Percentiles rank a stretch among this genome's conserved stretches.
phyloP scores from a whole-genome alignment of 2,888 invertebrate genomes.

The Philereme vetulata region DNA sequence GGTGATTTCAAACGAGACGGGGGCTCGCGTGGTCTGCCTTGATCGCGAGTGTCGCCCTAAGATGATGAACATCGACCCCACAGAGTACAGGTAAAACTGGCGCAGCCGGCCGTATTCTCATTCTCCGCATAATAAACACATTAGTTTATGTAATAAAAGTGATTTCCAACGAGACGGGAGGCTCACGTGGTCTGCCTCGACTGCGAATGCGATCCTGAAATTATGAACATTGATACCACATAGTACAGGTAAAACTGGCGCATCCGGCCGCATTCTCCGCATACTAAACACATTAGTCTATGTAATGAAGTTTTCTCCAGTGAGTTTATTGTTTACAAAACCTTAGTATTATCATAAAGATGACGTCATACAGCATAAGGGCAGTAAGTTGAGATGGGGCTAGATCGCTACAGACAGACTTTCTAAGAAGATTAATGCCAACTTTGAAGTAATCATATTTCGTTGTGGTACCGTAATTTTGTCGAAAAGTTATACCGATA shows the following conservation, averaged over 20 bases:
- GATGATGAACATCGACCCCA: conserved; percentile 96
- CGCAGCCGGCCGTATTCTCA: conserved; percentile 56
- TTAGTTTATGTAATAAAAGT: conserved; percentile 98
- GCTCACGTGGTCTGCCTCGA: conserved; percentile 94
- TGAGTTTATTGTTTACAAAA: too few species aligned
- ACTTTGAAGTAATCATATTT: too few species aligned
- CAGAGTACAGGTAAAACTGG: conserved; percentile 90
- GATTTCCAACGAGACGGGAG: conserved; percentile 88
- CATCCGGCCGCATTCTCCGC: conserved; percentile 88
- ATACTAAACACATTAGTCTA: conserved; percentile 99
- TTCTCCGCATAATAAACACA: conserved; percentile 98
- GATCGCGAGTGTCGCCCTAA: conserved; percentile 96
- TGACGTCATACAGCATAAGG: too few species aligned
- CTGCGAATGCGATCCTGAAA: conserved; percentile 94
- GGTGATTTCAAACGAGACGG: conserved; percentile 90
- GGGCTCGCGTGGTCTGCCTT: conserved; percentile 91
- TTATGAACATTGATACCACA: conserved; percentile 97
- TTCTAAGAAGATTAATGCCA: too few species aligned
- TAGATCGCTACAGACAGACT: too few species aligned
- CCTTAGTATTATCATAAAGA: too few species aligned
- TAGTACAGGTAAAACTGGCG: conserved; percentile 89
- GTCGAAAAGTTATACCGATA: too few species aligned
- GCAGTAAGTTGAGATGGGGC: too few species aligned
- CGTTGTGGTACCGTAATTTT: too few species aligned
- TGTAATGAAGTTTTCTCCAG: conserved; percentile 94